phyloP scores from a whole-genome alignment of 2,113 vertebrate species.

The Gobio gobio region DNA sequence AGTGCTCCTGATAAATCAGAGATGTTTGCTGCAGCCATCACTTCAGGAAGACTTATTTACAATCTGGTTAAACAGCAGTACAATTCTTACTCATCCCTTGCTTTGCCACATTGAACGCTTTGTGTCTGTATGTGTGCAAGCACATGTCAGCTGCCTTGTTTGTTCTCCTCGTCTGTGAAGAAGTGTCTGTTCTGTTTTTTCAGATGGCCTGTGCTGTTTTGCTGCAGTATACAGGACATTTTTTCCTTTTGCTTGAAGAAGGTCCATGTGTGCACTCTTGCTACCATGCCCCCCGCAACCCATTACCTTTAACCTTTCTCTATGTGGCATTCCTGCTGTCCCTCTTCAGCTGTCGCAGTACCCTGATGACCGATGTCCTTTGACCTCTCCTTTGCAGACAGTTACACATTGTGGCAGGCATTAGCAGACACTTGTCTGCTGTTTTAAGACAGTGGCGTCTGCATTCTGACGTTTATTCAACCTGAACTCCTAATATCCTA shows the following conservation, averaged over 20 bases:
- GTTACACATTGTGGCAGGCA: not conserved
- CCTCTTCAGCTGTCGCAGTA: constrained; percentile 8
- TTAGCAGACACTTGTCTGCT: constrained; percentile 20
- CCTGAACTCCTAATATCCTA: not conserved
- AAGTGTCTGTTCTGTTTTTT: constrained; percentile 17
- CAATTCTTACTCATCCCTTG: not conserved
- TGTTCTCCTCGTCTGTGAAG: not conserved
- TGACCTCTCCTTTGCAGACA: constrained; percentile 27
- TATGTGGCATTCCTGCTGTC: constrained; percentile 11
- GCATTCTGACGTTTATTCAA: constrained; percentile 11
- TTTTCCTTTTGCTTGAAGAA: constrained; percentile 1
- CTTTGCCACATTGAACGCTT: constrained; percentile 23
- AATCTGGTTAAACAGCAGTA: not conserved
- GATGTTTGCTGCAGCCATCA: not conserved
- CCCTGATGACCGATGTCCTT: not conserved
- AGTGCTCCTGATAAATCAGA: constrained; percentile 21
- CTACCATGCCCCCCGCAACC: not conserved
- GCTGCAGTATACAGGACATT: not conserved
- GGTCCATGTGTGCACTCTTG: constrained; percentile 19
- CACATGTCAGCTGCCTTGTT: constrained; percentile 18
- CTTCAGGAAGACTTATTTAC: not conserved
- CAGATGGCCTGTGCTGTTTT: constrained; percentile 32
- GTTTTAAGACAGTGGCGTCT: constrained; percentile 8
- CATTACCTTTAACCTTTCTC: constrained; percentile 38
- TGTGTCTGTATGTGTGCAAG: not conserved